phyloP scores from a whole-genome alignment of 2,888 invertebrate genomes.

The Stomorhina lunata region DNA sequence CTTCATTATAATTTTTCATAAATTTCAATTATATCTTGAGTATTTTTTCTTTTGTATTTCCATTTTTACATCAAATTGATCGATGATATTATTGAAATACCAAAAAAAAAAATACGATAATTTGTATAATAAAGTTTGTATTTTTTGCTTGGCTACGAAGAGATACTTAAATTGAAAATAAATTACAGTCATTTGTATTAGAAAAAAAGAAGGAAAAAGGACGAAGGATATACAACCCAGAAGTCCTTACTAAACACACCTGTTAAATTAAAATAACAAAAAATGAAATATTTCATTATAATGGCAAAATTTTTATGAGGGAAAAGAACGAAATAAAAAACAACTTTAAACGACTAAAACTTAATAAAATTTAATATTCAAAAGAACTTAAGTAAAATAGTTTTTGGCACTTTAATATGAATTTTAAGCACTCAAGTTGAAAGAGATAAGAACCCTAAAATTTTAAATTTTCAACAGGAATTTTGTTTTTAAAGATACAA shows the following conservation, averaged over 20 bases:
- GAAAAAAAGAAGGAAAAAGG: background rate
- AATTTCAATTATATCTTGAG: slow-evolving; percentile 8
- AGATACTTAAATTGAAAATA: slow-evolving; percentile 42
- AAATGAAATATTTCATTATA: no score
- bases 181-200: slow-evolving; percentile 24
- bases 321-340: no score
- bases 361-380: no score
- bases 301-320: no score
- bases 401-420: no score
- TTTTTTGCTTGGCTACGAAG: background rate
- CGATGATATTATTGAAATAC: background rate
- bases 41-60: background rate
- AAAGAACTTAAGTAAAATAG: no score
- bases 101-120: background rate
- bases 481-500: no score
- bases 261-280: no score
- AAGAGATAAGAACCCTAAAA: no score
- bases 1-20: background rate
- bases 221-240: background rate
- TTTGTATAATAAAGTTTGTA: background rate
- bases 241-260: background rate
- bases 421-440: no score
- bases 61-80: background rate
- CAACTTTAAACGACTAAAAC: no score
- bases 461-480: no score